phyloP scores from a whole-genome alignment of 2,888 invertebrate species.

The Eilema griseolum region DNA sequence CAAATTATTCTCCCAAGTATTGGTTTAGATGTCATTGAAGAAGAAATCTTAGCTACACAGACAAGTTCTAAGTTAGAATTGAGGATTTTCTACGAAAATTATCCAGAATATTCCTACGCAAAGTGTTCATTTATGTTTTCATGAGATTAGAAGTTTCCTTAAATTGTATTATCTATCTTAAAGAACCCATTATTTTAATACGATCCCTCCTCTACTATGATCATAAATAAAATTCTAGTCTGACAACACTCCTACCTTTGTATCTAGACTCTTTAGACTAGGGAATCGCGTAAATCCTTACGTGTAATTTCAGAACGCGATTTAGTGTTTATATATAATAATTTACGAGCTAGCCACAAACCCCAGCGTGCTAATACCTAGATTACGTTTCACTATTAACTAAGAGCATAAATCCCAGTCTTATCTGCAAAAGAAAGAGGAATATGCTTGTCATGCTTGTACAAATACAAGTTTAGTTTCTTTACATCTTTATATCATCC shows the following conservation, averaged over 20 bases:
- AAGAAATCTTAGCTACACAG: neutral
- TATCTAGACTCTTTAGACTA: constrained; percentile 3
- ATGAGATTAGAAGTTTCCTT: neutral
- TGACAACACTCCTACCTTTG: neutral
- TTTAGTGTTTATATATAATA: constrained; percentile 20
- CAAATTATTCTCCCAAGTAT: neutral
- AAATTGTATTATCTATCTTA: neutral
- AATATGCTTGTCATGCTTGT: too few species aligned
- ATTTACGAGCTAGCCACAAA: constrained; percentile 13
- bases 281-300: neutral
- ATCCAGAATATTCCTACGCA: neutral
- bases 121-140: neutral
- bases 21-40: neutral
- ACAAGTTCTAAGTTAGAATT: neutral
- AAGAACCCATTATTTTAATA: neutral
- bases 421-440: constrained; percentile 33
- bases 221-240: neutral
- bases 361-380: constrained; percentile 27
- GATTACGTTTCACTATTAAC: constrained; percentile 37
- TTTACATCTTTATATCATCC: neutral
- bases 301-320: constrained; percentile 12
- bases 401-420: constrained; percentile 37
- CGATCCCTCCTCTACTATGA: neutral
- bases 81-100: neutral
- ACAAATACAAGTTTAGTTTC: constrained; percentile 48